Base-by-base conservation (phyloP, 1,140 invertebrate species). In the Pogonomyrmex barbatus region DNA sequence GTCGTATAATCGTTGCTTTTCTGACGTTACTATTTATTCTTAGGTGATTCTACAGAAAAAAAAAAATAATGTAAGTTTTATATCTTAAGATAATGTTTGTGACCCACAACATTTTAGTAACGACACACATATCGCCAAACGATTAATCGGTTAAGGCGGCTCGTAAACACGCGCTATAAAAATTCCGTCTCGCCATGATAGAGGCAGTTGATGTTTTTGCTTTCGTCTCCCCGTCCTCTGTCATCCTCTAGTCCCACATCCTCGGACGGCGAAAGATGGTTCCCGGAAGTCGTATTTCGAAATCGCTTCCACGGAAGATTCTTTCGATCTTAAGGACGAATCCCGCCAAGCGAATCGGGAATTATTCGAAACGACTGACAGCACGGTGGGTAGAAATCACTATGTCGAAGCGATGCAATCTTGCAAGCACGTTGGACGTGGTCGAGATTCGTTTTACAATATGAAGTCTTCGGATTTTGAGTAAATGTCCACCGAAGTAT, bases 231-330 rank as follows among this genome's bases (percentile, higher is more conserved):
- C 60, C 79, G 82, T 33, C n/a, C 33, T 54, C 75, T 54, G n/a
- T 73, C 47, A 33, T 78, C 52, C 67, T 87, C 70, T 78, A 52
- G 63, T 68, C 85, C 47, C 56, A 47, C 62, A 79, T 84, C 75
- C 63, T 76, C 33, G 33, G 79, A 63, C 50, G 62, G 87, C 70
- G 77, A 24, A 71, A 70, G 63, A 78, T 79, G 47, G 87, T 93
- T 93, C 92, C 89, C 92, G 92, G 92, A 93, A 93, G 89, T 92
- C 89, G 78, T 89, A 87, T 85, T 65, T 50, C 67, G 85, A 90
- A 91, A 91, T 90, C 89, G 90, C 85, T 92, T 90, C 88, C 87
- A 83, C 84, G 91, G 87, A 77, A 88, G 76, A 70, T 71, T 87
- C 77, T 77, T 75, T 84, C 88, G 63, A 83, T 75, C 79, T 75